Base-by-base conservation (phyloP, 1,140 invertebrate species). In the Zaprionus tsacasi region DNA sequence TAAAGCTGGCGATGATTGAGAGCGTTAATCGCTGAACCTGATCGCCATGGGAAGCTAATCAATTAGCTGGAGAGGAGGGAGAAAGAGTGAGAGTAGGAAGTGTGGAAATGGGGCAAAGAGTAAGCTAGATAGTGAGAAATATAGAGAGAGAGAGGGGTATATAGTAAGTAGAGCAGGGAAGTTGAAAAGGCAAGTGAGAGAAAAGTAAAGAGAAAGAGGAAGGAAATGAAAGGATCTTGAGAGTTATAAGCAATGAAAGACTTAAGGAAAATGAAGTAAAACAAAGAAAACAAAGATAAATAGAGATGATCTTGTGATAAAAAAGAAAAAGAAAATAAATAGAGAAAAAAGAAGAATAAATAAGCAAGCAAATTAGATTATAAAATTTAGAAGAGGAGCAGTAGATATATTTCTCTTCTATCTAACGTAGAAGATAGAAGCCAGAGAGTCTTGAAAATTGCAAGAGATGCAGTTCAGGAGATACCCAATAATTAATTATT, bases 11-110 rank as follows among this genome's bases (percentile, higher is more conserved):
- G 38, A n/a, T 45, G 55, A 21, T 33, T 55, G 55, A 45, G 40
- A 45, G 33, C 27, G 13, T 36, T 36, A 55, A 72, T 48, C 55
- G 21, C 36, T 59, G 30, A 65, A 65, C 45, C 58, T 40, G 58
- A 76, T 70, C 60, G 43, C 25, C 45, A 30, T 45, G 40, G 15
- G 27, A 70, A 52, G 36, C 11, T 17, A 43, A 64, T 54, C 35
- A 64, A 59, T 75, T 64, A 68, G n/a, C 12, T 0, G 8, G 21
- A 50, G 45, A 0, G 8, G 13, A 50, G 45, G 10, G 45, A 48
- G 13, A 15, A 48, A 15, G n/a, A 11, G 15, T 17, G n/a, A 17
- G 43, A 45, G 21, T 21, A 21, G 21, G 21, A 21, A 2, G 15
- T 17, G 43, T 30, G 3, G 4, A 30, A 30, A 30, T 30, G 4